Evolutionary conservation across 2,888 invertebrate species (phyloP).

Genomic region (Shargacucullia verbasci): DNA sequence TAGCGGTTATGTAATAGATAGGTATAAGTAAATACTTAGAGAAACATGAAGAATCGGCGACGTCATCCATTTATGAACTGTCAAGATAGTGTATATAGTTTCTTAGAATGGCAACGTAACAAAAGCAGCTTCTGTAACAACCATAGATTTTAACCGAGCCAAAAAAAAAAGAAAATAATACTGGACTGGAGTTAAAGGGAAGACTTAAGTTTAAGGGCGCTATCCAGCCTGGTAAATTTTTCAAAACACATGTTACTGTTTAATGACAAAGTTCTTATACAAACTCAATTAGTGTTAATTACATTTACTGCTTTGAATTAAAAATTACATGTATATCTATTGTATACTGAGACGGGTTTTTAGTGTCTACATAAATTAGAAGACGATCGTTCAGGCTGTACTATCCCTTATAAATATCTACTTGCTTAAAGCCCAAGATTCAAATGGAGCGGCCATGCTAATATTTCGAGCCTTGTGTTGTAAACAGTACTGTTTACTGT

Average conservation of each 20-base stretch:
- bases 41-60: conserved; percentile 26
- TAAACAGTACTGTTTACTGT: conserved; percentile 28
- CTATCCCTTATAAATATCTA: conserved; percentile 37
- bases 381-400: conserved; percentile 19
- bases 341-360: conserved; percentile 12
- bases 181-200: too few species aligned
- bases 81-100: too few species aligned
- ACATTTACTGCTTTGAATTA: conserved; percentile 38
- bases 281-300: conserved; percentile 4
- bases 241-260: too few species aligned
- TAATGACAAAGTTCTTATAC: too few species aligned
- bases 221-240: too few species aligned
- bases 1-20: conserved; percentile 21
- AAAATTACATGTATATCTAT: conserved; percentile 15
- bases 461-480: conserved; percentile 19
- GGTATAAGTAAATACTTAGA: conserved; percentile 29
- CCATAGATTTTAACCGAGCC: too few species aligned
- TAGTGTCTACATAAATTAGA: conserved; percentile 31
- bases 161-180: too few species aligned
- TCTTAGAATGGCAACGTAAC: too few species aligned
- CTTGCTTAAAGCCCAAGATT: conserved; percentile 13
- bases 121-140: too few species aligned
- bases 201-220: too few species aligned
- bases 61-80: conserved; percentile 27
- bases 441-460: conserved; percentile 9